Evolutionary conservation across 2,797 vertebrate species (phyloP), one percentile per base, ranked within the genome.

Genomic region (Sparus aurata): DNA sequence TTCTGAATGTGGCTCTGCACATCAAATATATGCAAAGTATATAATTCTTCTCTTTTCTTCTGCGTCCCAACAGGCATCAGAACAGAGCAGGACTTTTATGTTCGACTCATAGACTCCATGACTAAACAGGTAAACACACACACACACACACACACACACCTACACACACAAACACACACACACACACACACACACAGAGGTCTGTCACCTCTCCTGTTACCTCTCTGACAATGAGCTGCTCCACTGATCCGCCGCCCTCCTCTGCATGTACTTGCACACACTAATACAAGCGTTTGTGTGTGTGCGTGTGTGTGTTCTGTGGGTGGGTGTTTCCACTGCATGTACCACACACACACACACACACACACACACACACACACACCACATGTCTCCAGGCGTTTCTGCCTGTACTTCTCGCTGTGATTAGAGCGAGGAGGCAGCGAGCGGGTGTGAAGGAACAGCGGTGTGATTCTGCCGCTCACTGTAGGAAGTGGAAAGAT

Each of bases 11-110:
- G 61, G 55, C n/a, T 62, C 22, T 62, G 27, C 18, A 46, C 53
- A 30, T 57, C 25, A 23, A 57, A 72, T n/a, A n/a, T n/a, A 69
- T 38, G 41, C 13, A 9, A 60, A 70, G 20, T 54, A 75, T 27
- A 23, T 54, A 6, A 34, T 34, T 34, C 57, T 76, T 62, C 70
- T 60, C 45, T 72, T 16, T 64, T 68, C 30, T 61, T 75, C 62
- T 79, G 46, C 55, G 47, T 63, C 49, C 64, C 59, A 73, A 82
- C 90, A 92, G 91, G 91, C 74, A 91, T 93, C 89, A 90, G 92
- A 89, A 94, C 78, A 43, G 98, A 98, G 78, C 98, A 98, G 94
- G 98, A 99, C 94, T 97, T 99, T 90, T 99, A 98, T 77, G 98
- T 99, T 69, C 95, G 98, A 68, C 96, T 99, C 85, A 98, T 99